Evolutionary conservation across 1,140 invertebrate genomes (phyloP).

Genomic region (Drosophila eugracilis): DNA sequence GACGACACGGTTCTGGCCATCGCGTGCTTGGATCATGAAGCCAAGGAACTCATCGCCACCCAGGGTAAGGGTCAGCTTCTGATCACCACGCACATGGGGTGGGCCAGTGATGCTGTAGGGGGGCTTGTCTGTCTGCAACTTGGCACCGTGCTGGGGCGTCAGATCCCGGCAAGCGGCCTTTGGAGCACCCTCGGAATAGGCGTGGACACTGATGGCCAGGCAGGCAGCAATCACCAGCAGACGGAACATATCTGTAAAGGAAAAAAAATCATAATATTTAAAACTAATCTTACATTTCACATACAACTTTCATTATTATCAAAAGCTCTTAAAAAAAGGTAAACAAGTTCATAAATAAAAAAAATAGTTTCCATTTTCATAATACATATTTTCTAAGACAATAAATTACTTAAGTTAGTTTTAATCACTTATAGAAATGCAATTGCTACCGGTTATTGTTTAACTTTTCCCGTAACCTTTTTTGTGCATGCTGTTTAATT

Average conservation of each 20-base stretch:
- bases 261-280: too few relatives aligned
- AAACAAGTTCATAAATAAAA: too few relatives aligned
- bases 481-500: slow-evolving; percentile 32
- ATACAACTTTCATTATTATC: too few relatives aligned
- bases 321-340: too few relatives aligned
- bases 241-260: slow-evolving; percentile 62
- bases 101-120: slow-evolving; percentile 60
- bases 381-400: too few relatives aligned
- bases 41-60: slow-evolving; percentile 71
- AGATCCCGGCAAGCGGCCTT: slow-evolving; percentile 65
- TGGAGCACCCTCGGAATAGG: slow-evolving; percentile 71
- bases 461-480: neutral
- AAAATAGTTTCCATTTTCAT: neutral
- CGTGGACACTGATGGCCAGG: slow-evolving; percentile 57
- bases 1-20: slow-evolving; percentile 70
- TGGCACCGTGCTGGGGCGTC: slow-evolving; percentile 74
- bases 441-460: slow-evolving; percentile 4
- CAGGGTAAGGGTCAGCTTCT: slow-evolving; percentile 62
- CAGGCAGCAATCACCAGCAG: slow-evolving; percentile 60
- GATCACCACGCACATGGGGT: slow-evolving; percentile 45
- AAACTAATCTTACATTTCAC: too few relatives aligned
- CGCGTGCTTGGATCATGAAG: slow-evolving; percentile 76
- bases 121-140: slow-evolving; percentile 56
- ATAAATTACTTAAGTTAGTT: too few relatives aligned
- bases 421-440: neutral